A percentile compares a stretch with the other conserved stretches of the same genome.
Evolutionary conservation across 2,888 invertebrate genomes (phyloP).

Genomic region (Drosophila flavopinicola): DNA sequence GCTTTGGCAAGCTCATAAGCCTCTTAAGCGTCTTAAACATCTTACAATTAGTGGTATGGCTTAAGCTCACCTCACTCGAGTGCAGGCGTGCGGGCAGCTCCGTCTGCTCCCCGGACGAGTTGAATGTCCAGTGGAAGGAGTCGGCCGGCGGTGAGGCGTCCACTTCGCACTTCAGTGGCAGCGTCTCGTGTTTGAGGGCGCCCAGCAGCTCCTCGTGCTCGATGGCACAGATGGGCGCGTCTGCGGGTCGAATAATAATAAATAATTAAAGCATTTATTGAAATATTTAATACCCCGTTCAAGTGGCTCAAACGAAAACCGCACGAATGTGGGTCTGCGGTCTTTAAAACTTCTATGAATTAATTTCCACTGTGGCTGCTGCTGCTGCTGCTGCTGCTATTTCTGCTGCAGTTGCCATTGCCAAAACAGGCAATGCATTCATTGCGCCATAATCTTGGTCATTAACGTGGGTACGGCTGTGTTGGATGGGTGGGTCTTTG

Average conservation of each 20-base stretch:
- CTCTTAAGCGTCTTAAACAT: conserved; percentile 13
- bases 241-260: conserved; percentile 62
- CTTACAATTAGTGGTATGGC: conserved; percentile 31
- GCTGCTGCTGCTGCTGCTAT: background rate
- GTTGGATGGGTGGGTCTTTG: background rate
- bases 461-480: conserved; percentile 56
- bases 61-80: conserved; percentile 84
- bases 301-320: conserved; percentile 30
- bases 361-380: conserved; percentile 54
- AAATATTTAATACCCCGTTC: conserved; percentile 54
- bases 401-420: conserved; percentile 15
- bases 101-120: conserved; percentile 94
- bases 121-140: conserved; percentile 96
- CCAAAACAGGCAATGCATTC: conserved; percentile 74
- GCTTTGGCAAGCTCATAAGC: conserved; percentile 17
- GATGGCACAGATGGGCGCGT: conserved; percentile 90
- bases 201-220: conserved; percentile 93
- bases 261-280: conserved; percentile 68
- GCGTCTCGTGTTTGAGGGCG: conserved; percentile 94
- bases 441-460: conserved; percentile 78
- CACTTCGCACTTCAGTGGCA: conserved; percentile 92
- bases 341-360: conserved; percentile 65
- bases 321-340: conserved; percentile 18
- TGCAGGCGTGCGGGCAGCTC: conserved; percentile 89
- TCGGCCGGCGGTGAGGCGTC: conserved; percentile 94